phyloP scores from a whole-genome alignment of 1,140 invertebrate species.

The Hycleus cichorii region DNA sequence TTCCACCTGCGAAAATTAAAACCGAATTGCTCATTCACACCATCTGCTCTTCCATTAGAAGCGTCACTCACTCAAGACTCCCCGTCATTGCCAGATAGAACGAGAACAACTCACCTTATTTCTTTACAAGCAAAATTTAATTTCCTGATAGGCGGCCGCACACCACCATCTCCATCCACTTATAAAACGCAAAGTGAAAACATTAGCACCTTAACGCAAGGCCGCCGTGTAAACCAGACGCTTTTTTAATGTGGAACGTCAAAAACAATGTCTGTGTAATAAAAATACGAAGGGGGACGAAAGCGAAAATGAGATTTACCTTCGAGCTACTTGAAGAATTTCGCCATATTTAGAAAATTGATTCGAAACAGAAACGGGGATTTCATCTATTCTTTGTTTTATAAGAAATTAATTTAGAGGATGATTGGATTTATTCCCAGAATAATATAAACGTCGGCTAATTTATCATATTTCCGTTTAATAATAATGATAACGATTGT shows the following conservation, averaged over 20 bases:
- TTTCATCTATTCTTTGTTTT: neutral
- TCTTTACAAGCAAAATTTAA: slow-evolving; percentile 42
- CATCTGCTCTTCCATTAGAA: slow-evolving; percentile 41
- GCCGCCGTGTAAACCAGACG: slow-evolving; percentile 10
- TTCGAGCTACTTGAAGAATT: slow-evolving; percentile 15
- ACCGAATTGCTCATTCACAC: slow-evolving; percentile 42
- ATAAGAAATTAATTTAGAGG: neutral
- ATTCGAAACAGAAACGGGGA: neutral
- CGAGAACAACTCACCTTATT: slow-evolving; percentile 40
- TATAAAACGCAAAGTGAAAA: slow-evolving; percentile 39
- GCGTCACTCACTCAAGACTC: slow-evolving; percentile 35
- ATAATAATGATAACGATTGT: neutral
- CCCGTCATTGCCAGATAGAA: slow-evolving; percentile 38
- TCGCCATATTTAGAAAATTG: slow-evolving; percentile 20
- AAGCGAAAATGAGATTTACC: slow-evolving; percentile 28
- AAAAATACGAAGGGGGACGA: slow-evolving; percentile 12
- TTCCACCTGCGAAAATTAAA: slow-evolving; percentile 42
- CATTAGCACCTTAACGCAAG: slow-evolving; percentile 39
- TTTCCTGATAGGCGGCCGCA: slow-evolving; percentile 35
- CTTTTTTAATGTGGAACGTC: slow-evolving; percentile 33
- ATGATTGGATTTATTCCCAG: neutral
- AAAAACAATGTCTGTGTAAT: slow-evolving; percentile 35
- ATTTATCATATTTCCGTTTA: slow-evolving; percentile 12
- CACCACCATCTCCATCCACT: slow-evolving; percentile 28
- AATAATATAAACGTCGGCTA: neutral